Conservation (phyloP, 2,888 invertebrate species). For the Villa cingulata region DNA sequence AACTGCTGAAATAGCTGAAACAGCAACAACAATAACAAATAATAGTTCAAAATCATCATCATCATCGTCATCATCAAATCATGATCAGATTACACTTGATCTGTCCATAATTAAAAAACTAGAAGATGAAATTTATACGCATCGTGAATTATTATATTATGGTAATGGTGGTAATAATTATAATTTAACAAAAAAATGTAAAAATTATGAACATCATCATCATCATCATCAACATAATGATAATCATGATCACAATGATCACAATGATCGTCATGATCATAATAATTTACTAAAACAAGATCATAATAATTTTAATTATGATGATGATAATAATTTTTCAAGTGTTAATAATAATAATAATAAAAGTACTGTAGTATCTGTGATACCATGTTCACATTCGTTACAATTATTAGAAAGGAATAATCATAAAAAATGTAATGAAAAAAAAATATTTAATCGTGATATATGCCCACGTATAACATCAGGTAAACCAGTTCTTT, state of each 20-base stretch:
- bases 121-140: conserved; percentile 15
- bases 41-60: neutral
- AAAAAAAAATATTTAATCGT: conserved; percentile 10
- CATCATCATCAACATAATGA: neutral
- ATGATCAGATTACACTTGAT: conserved; percentile 9
- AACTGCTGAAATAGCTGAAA: neutral
- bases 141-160: conserved; percentile 8
- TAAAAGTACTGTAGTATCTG: no score
- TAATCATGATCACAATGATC: neutral
- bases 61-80: neutral
- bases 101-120: conserved; percentile 11
- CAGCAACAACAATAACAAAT: neutral
- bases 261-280: neutral
- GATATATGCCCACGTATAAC: conserved; percentile 12
- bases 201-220: neutral
- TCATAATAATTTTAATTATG: no score
- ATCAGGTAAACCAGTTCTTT: conserved; percentile 10
- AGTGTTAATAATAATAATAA: neutral
- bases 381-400: conserved; percentile 7
- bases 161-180: conserved; percentile 1
- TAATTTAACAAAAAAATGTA: neutral
- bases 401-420: conserved; percentile 2
- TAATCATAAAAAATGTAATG: conserved; percentile 7
- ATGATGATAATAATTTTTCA: neutral
- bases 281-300: no score